Percentiles rank a stretch among this genome's conserved stretches.
phyloP scores from a whole-genome alignment of 2,113 vertebrate species.

The Aspiorhynchus laticeps region DNA sequence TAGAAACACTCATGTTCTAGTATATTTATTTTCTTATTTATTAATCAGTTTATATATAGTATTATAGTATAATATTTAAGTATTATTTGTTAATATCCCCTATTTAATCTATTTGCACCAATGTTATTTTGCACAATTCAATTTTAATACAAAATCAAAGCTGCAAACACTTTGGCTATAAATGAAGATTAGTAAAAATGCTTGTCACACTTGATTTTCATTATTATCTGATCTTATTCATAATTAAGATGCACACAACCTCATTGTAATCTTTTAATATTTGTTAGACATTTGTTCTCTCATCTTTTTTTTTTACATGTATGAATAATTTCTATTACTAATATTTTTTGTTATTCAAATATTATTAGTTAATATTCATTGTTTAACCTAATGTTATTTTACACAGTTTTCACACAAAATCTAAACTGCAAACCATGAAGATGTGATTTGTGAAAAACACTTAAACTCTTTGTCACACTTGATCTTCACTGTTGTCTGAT shows the following conservation, averaged over 20 bases:
- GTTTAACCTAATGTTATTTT: neutral
- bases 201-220: neutral
- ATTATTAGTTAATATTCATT: neutral
- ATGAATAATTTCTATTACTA: too few relatives aligned
- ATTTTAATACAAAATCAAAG: too few relatives aligned
- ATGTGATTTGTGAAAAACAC: neutral
- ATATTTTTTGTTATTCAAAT: neutral
- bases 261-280: neutral
- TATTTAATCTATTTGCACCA: neutral
- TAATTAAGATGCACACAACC: neutral
- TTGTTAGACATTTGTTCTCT: neutral
- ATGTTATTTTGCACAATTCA: too few relatives aligned
- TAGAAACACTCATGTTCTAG: too few relatives aligned
- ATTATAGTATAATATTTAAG: neutral
- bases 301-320: too few relatives aligned
- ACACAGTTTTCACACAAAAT: neutral
- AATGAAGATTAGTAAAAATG: neutral
- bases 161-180: too few relatives aligned
- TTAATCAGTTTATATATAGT: too few relatives aligned
- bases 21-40: too few relatives aligned
- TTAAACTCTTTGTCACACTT: neutral
- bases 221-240: neutral
- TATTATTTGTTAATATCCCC: neutral
- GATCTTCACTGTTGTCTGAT: neutral
- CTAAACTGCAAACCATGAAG: neutral